phyloP scores from a whole-genome alignment of 2,113 vertebrate species.

The Hystrix brachyura region DNA sequence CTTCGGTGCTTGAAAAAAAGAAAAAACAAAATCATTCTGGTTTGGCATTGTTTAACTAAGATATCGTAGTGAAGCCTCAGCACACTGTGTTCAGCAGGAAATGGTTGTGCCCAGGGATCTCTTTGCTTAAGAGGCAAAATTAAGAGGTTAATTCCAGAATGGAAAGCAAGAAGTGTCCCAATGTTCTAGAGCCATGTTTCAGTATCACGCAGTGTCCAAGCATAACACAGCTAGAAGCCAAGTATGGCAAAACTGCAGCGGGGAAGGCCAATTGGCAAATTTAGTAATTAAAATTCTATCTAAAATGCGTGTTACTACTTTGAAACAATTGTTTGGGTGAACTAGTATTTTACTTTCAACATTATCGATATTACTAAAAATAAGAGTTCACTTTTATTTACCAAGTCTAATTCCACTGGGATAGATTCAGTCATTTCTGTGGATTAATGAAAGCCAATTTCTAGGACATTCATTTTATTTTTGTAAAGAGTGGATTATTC shows the following conservation, averaged over 20 bases:
- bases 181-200: background rate
- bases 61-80: background rate
- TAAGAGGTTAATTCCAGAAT: slow-evolving; percentile 3
- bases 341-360: background rate
- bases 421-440: background rate
- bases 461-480: background rate
- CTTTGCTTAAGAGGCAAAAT: slow-evolving; percentile 32
- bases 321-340: slow-evolving; percentile 24
- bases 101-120: background rate
- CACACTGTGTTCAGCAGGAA: background rate
- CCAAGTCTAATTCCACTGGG: background rate
- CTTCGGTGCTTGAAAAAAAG: background rate
- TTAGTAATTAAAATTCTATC: background rate
- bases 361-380: background rate
- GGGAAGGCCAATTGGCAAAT: background rate
- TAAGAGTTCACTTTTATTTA: slow-evolving; percentile 32
- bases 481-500: background rate
- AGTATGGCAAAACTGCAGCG: background rate
- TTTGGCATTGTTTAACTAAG: slow-evolving; percentile 5
- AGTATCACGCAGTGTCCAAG: background rate
- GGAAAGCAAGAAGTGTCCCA: background rate
- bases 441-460: slow-evolving; percentile 1
- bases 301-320: slow-evolving; percentile 23
- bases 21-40: background rate
- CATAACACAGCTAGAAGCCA: background rate